These are phyloP conservation scores for Lerista edwardsae DNA, from an alignment of 2,797 vertebrate species.

Conservation along the genomic window DNA sequence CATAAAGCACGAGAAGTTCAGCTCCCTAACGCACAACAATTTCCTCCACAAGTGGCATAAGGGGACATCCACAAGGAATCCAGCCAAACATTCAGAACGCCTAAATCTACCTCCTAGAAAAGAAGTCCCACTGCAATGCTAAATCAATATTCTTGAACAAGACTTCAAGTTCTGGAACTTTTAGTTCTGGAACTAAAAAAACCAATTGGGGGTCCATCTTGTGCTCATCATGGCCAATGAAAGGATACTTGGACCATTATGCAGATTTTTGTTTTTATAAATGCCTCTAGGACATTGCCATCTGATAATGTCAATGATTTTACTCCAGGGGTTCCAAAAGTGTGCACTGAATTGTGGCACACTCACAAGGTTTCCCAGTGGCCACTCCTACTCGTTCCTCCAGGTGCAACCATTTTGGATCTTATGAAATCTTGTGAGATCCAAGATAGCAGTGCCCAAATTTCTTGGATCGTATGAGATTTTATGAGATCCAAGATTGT, in stretches of 20 bases:
- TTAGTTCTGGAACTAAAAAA: neutral
- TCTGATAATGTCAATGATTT: too few species aligned
- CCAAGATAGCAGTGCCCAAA: too few species aligned
- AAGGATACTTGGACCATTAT: neutral
- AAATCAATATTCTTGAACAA: neutral
- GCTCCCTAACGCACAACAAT: neutral
- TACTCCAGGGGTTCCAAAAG: too few species aligned
- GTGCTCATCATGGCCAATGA: neutral
- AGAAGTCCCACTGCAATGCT: neutral
- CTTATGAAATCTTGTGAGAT: too few species aligned
- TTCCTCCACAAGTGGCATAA: neutral
- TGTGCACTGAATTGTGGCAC: too few species aligned
- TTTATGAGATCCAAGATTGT: too few species aligned
- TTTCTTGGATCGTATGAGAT: too few species aligned
- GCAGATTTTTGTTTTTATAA: neutral
- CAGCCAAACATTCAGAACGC: neutral
- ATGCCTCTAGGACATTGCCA: neutral
- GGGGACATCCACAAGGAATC: neutral
- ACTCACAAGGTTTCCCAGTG: too few species aligned
- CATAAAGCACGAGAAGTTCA: neutral
- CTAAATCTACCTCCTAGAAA: neutral
- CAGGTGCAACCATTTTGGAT: too few species aligned
- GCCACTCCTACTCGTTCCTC: too few species aligned
- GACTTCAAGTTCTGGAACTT: neutral
- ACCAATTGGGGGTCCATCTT: neutral